Conservation (phyloP, 2,797 vertebrate species). For the Pangasius macronema region DNA sequence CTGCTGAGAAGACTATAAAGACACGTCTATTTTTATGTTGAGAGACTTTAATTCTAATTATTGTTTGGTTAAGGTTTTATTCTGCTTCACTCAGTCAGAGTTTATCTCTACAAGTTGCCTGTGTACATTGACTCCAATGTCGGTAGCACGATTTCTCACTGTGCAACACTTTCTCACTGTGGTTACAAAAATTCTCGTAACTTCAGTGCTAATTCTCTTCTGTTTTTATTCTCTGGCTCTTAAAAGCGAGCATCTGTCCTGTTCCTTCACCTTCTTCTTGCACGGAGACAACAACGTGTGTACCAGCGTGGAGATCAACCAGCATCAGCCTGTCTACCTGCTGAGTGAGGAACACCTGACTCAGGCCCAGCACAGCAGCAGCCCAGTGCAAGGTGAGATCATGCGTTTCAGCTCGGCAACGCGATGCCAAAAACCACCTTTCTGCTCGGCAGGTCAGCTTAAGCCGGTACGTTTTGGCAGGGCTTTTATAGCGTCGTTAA, state of each 20-base stretch:
- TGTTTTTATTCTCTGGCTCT: conserved; percentile 41
- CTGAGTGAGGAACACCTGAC: conserved; percentile 94
- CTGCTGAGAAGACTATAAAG: background rate
- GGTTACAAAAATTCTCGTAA: background rate
- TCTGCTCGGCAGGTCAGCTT: background rate
- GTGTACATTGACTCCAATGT: background rate
- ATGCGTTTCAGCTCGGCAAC: background rate
- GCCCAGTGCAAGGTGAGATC: conserved; percentile 89
- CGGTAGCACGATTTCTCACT: background rate
- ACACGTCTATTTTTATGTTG: background rate
- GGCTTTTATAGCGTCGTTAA: background rate
- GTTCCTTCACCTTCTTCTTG: conserved; percentile 97
- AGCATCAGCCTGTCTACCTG: conserved; percentile 96
- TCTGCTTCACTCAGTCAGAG: background rate
- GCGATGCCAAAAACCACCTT: conserved; percentile 1
- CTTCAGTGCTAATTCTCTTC: conserved; percentile 76
- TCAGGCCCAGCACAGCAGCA: conserved; percentile 94
- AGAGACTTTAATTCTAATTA: background rate
- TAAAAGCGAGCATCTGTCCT: conserved; percentile 92
- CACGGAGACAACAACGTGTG: conserved; percentile 98
- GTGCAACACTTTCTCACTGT: background rate
- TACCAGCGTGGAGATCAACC: conserved; percentile 99
- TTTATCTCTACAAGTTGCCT: background rate
- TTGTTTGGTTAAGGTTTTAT: background rate
- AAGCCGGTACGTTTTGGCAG: background rate